Evolutionary conservation across 2,113 vertebrate species (phyloP).

Genomic region (Clarias macrocephalus): DNA sequence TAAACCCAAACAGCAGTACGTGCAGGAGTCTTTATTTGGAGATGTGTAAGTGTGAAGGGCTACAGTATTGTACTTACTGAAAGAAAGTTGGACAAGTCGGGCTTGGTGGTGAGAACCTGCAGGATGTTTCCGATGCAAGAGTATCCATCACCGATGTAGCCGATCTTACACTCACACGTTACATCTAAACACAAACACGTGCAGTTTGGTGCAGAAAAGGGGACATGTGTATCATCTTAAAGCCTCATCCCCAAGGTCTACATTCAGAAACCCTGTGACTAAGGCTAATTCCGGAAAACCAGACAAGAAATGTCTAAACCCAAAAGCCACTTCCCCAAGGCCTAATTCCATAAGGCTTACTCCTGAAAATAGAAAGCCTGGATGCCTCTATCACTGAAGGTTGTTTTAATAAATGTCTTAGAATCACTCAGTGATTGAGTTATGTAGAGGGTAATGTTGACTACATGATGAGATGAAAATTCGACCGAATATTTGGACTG

Average conservation of each 20-base stretch:
- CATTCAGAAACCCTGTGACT: neutral
- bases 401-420: too few species aligned
- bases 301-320: neutral
- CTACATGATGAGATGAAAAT: too few species aligned
- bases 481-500: too few species aligned
- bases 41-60: neutral
- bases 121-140: slow-evolving; percentile 87
- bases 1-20: neutral
- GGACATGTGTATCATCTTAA: neutral
- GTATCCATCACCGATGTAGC: slow-evolving; percentile 86
- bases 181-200: slow-evolving; percentile 74
- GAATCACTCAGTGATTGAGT: too few species aligned
- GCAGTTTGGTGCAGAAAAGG: neutral
- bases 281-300: neutral
- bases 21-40: neutral
- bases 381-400: neutral
- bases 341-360: neutral
- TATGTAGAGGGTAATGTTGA: too few species aligned
- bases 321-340: neutral
- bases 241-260: neutral
- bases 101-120: slow-evolving; percentile 82
- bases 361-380: neutral
- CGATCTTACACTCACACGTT: slow-evolving; percentile 83
- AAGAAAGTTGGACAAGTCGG: slow-evolving; percentile 83
- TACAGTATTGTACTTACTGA: slow-evolving; percentile 70